A percentile compares a stretch with the other conserved stretches of the same genome.
Evolutionary conservation across 2,797 vertebrate genomes (phyloP).

Genomic region (Capromys pilorides): DNA sequence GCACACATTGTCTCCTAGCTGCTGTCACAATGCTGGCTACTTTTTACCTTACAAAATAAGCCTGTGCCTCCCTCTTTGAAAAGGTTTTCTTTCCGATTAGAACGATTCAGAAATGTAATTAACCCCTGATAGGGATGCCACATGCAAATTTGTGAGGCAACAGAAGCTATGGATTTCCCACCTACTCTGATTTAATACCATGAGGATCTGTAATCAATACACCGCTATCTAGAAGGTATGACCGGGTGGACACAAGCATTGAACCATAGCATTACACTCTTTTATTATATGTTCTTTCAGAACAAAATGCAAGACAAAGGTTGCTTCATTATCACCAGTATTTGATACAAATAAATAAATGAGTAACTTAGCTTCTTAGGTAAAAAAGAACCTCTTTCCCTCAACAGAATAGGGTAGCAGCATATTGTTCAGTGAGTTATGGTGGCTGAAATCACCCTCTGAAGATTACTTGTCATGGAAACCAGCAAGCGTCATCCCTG

Average conservation of each 20-base stretch:
- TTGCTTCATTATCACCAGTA: conserved; percentile 39
- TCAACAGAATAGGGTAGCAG: conserved; percentile 57
- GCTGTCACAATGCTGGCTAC: background rate
- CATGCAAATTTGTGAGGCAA: conserved; percentile 55
- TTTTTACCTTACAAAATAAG: conserved; percentile 8
- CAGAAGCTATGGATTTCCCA: conserved; percentile 53
- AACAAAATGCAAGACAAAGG: conserved; percentile 24
- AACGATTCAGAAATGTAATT: conserved; percentile 69
- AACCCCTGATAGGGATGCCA: background rate
- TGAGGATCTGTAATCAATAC: conserved; percentile 60
- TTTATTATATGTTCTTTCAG: background rate
- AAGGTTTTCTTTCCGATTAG: conserved; percentile 59
- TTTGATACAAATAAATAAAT: conserved; percentile 53
- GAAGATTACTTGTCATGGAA: conserved; percentile 81
- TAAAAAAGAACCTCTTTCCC: conserved; percentile 38
- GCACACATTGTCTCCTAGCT: background rate
- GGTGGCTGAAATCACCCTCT: conserved; percentile 66
- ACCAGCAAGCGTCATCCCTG: conserved; percentile 41
- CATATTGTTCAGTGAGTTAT: conserved; percentile 71
- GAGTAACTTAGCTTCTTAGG: conserved; percentile 15
- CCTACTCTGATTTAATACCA: conserved; percentile 63
- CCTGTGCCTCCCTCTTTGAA: background rate
- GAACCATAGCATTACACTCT: background rate
- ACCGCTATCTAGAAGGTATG: conserved; percentile 14
- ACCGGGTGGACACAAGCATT: background rate